These are phyloP conservation scores for Callopanchax toddi DNA, from an alignment of 2,113 vertebrate species.

Conservation along the genomic window DNA sequence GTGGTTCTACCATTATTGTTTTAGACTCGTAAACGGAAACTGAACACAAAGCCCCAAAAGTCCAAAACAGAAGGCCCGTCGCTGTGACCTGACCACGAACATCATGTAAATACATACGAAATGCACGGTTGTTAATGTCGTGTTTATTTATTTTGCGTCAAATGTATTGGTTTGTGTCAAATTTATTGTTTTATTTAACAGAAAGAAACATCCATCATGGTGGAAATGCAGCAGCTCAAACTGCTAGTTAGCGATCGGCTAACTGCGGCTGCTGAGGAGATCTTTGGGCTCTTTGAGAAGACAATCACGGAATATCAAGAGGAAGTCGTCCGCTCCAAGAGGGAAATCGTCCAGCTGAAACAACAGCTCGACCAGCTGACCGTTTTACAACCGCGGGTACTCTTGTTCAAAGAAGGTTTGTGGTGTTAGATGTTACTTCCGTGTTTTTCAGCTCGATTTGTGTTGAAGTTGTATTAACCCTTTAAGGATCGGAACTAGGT, in stretches of 20 bases:
- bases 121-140: background rate
- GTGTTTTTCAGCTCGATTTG: too few species aligned
- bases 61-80: too few species aligned
- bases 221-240: slow-evolving; percentile 4
- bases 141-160: background rate
- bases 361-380: slow-evolving; percentile 13
- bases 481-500: too few species aligned
- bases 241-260: slow-evolving; percentile 23
- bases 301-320: slow-evolving; percentile 4
- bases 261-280: slow-evolving; percentile 1
- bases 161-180: too few species aligned
- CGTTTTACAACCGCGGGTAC: background rate
- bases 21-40: too few species aligned
- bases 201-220: background rate
- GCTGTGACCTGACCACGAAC: too few species aligned
- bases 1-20: too few species aligned
- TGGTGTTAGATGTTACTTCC: too few species aligned
- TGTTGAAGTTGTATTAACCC: too few species aligned
- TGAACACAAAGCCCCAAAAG: too few species aligned
- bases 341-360: slow-evolving; percentile 10
- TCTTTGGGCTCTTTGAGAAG: slow-evolving; percentile 15
- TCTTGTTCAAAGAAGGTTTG: slow-evolving; percentile 3
- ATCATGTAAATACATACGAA: too few species aligned
- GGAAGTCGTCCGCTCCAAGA: slow-evolving; percentile 13
- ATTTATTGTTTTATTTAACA: background rate